Evolutionary conservation across 2,113 vertebrate genomes (phyloP).

Genomic region (Plecturocebus donacophilus): DNA sequence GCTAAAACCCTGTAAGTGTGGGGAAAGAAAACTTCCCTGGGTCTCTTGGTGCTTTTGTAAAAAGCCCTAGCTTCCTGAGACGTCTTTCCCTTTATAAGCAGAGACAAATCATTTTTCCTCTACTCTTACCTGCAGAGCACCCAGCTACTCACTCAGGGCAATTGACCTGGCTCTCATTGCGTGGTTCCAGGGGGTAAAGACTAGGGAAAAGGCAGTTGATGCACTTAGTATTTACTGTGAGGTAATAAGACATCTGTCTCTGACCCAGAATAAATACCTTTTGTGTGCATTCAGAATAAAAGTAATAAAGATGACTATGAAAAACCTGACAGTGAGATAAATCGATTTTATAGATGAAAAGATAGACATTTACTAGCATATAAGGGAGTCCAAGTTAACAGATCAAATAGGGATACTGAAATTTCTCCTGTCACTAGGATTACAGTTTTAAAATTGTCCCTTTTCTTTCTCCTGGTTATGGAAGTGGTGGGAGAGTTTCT

Average conservation of each 20-base stretch:
- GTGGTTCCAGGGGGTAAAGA: too few species aligned
- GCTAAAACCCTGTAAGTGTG: neutral
- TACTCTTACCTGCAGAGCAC: neutral
- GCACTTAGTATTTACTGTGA: neutral
- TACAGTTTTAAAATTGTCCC: neutral
- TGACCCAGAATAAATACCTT: neutral
- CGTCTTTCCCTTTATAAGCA: neutral
- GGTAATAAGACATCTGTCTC: neutral
- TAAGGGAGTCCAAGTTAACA: neutral
- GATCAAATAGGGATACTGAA: neutral
- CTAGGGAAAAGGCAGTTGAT: accelerated
- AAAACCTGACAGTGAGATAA: neutral
- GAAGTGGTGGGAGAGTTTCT: neutral
- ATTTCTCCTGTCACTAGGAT: neutral
- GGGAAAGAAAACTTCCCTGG: neutral
- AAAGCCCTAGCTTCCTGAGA: neutral
- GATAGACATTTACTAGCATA: neutral
- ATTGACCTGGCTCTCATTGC: neutral
- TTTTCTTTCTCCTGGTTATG: neutral
- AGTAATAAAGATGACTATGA: neutral
- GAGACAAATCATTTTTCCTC: neutral
- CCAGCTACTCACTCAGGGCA: neutral
- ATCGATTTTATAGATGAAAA: neutral
- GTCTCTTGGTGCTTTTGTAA: neutral
- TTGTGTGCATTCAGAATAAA: neutral